These are phyloP conservation scores for Trypoxylon attenuatum DNA, from an alignment of 2,888 invertebrate genomes.

Conservation along the genomic window DNA sequence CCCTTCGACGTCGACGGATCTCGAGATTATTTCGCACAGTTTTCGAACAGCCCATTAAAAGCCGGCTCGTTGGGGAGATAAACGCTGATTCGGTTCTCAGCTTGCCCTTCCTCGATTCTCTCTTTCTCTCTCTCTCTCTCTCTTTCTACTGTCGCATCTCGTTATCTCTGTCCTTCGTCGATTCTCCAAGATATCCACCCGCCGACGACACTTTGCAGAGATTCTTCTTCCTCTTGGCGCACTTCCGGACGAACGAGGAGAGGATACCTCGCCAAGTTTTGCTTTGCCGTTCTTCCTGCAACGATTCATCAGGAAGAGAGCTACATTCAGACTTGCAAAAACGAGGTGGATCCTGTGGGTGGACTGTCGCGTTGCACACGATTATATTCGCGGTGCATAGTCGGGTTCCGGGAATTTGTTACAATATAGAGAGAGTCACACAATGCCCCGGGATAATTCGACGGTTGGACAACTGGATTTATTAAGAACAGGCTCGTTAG, in stretches of 20 bases:
- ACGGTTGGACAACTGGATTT: too few species aligned
- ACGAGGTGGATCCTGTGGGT: constrained; percentile 4
- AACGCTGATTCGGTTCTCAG: constrained; percentile 66
- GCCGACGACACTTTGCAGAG: too few species aligned
- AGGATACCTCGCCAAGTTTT: too few species aligned
- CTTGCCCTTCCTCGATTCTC: constrained; percentile 3
- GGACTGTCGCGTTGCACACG: neutral
- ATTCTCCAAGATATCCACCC: too few species aligned
- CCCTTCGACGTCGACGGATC: constrained; percentile 39
- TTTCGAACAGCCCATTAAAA: constrained; percentile 70
- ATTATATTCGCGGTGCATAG: neutral
- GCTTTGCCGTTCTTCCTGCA: constrained; percentile 11
- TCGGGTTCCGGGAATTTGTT: neutral
- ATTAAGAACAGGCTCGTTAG: constrained; percentile 31
- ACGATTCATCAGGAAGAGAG: constrained; percentile 30
- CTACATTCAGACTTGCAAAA: constrained; percentile 33
- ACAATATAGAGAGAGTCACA: too few species aligned
- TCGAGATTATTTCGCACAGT: constrained; percentile 68
- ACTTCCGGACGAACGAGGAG: constrained; percentile 30
- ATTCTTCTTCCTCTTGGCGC: constrained; percentile 12
- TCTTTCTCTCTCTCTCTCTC: constrained; percentile 5
- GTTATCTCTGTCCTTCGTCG: constrained; percentile 5
- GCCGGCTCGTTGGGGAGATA: constrained; percentile 66
- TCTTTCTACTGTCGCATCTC: neutral
- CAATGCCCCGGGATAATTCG: too few species aligned